Conservation (phyloP, 2,113 vertebrate species). For the Istiophorus platypterus region DNA sequence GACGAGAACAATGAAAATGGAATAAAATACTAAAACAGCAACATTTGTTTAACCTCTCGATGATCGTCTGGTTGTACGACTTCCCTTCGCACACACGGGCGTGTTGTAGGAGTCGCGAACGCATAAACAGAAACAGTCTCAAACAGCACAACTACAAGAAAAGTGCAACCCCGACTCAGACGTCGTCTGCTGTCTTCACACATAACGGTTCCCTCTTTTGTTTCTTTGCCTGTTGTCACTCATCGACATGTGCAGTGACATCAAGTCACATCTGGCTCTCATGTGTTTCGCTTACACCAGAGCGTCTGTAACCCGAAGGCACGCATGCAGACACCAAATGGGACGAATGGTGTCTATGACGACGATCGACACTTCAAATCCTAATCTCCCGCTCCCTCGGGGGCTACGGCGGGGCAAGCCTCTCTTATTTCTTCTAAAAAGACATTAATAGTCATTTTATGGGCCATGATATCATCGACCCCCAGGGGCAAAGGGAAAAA, state of each 20-base stretch:
- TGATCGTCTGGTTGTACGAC: neutral
- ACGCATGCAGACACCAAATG: neutral
- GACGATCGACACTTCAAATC: slow-evolving; percentile 19
- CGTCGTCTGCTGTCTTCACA: slow-evolving; percentile 13
- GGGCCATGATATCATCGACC: slow-evolving; percentile 65
- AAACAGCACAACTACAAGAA: slow-evolving; percentile 1
- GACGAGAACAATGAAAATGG: neutral
- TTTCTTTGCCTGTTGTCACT: slow-evolving; percentile 44
- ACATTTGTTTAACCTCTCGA: slow-evolving; percentile 4
- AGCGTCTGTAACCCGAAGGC: slow-evolving; percentile 41
- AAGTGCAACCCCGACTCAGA: slow-evolving; percentile 12
- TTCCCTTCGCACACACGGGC: neutral
- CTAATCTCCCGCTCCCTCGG: slow-evolving; percentile 12
- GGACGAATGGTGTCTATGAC: slow-evolving; percentile 35
- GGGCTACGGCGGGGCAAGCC: slow-evolving; percentile 27
- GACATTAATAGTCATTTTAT: slow-evolving; percentile 51
- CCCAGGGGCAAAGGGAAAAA: slow-evolving; percentile 26
- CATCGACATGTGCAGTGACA: slow-evolving; percentile 15
- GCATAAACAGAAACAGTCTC: neutral
- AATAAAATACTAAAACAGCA: neutral
- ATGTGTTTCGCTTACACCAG: slow-evolving; percentile 47
- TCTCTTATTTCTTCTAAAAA: slow-evolving; percentile 25
- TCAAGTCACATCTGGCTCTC: slow-evolving; percentile 62
- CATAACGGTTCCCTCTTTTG: slow-evolving; percentile 5
- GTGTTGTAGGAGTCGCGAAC: neutral